Evolutionary conservation across 2,113 vertebrate genomes (phyloP), one percentile per base, ranked within the genome.

Genomic region (Dicaeum eximium): DNA sequence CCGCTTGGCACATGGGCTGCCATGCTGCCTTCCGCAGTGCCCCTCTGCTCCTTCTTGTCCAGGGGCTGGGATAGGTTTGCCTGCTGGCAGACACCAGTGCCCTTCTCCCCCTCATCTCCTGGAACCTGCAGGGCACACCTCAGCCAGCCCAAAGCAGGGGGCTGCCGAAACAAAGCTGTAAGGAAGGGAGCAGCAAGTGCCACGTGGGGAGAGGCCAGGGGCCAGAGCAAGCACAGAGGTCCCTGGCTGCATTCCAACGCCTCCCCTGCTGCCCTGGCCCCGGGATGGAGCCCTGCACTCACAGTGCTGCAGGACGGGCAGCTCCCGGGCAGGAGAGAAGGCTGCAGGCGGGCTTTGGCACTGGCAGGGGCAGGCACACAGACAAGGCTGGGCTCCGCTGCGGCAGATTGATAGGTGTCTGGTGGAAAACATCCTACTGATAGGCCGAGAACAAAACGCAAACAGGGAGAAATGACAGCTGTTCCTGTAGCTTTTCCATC

Each of bases 401-500:
- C 1, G 7, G 92, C 93, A 95, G 95, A 97, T 95, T 95, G 96
- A 95, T 96, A 93, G 94, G 94, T 96, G 94, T 89, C 96, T 96
- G 88, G 80, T 6, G 6, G 90, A 92, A 96, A 97, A 97, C 56
- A 67, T 95, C 86, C 96, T 80, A 90, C 94, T 94, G 95, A 96
- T 97, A 96, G 96, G 86, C 70, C 0, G 19, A 66, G 96, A 95
- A 97, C 95, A 96, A 97, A 97, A 94, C 4, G 31, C 90, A 95
- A 97, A 95, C 95, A 96, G 88, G 95, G 71, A 94, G 96, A 93
- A 97, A 96, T 97, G 97, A 97, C 97, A 97, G 94, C 94, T 95
- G 90, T 33, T 97, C 67, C 96, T 97, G 93, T 96, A 96, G 96
- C 93, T 96, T 90, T 97, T 97, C 96, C 91, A 96, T 97, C 95